Percentiles rank a stretch among this genome's conserved stretches.
phyloP scores from a whole-genome alignment of 2,113 vertebrate genomes.

The Erpornis zantholeuca region DNA sequence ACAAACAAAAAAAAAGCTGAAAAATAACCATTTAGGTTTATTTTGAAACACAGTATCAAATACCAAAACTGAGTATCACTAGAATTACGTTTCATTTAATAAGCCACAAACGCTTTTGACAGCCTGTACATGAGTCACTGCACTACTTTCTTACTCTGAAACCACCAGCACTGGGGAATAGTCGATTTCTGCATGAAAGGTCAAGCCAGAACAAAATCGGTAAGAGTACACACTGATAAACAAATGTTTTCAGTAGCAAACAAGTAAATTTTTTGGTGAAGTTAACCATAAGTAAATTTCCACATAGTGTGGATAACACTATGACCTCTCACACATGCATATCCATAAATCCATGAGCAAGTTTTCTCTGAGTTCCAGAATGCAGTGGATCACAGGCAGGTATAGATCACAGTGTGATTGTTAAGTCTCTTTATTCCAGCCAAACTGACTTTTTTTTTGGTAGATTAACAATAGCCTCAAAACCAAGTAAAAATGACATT shows the following conservation, averaged over 20 bases:
- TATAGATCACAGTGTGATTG: background rate
- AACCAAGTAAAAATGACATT: slow-evolving; percentile 16
- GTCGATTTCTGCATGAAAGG: background rate
- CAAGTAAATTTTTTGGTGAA: background rate
- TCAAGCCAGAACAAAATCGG: background rate
- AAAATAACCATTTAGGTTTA: background rate
- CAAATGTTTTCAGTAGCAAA: background rate
- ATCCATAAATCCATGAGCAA: background rate
- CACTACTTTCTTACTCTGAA: background rate
- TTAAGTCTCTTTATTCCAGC: background rate
- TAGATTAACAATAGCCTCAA: background rate
- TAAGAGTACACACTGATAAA: background rate
- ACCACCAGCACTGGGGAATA: fast-evolving
- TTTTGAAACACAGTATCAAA: background rate
- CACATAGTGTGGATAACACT: background rate
- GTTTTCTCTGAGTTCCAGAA: background rate
- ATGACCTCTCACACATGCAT: background rate
- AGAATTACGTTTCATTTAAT: background rate
- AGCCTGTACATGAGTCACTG: background rate
- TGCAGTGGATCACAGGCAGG: background rate
- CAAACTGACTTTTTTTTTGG: background rate
- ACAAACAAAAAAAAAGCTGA: background rate
- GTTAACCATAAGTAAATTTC: background rate
- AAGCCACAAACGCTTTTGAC: background rate
- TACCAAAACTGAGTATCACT: background rate